These are phyloP conservation scores for Herpailurus yagouaroundi DNA, from an alignment of 2,113 vertebrate genomes.

Conservation along the genomic window DNA sequence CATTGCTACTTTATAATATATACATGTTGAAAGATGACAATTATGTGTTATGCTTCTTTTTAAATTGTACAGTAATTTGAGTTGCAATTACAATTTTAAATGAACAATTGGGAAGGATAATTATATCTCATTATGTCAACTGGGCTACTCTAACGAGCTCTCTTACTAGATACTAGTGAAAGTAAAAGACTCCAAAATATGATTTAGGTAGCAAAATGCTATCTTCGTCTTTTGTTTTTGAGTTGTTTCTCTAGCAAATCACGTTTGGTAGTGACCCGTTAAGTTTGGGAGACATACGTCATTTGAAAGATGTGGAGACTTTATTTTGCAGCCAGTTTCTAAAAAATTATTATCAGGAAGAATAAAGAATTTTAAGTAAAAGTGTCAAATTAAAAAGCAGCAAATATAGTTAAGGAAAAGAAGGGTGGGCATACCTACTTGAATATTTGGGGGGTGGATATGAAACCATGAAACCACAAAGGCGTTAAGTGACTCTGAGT, in stretches of 20 bases:
- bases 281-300: not conserved
- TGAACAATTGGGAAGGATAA: conserved; percentile 81
- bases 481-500: not conserved
- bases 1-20: conserved; percentile 54
- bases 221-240: not conserved
- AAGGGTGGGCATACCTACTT: not conserved
- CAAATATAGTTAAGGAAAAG: not conserved
- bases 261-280: conserved; percentile 36
- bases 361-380: not conserved
- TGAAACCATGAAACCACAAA: not conserved
- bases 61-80: conserved; percentile 80
- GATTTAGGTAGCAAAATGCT: conserved; percentile 65
- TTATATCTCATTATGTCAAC: conserved; percentile 80
- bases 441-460: not conserved
- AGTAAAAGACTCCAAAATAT: not conserved
- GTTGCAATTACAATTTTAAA: conserved; percentile 79
- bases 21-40: conserved; percentile 70
- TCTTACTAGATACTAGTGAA: conserved; percentile 54
- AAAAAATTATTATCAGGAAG: not conserved
- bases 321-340: not conserved
- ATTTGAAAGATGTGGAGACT: not conserved
- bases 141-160: conserved; percentile 68
- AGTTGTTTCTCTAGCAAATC: conserved; percentile 56
- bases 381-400: not conserved
- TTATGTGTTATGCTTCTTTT: conserved; percentile 76